phyloP scores from a whole-genome alignment of 2,888 invertebrate genomes.

The Argyresthia albistria region DNA sequence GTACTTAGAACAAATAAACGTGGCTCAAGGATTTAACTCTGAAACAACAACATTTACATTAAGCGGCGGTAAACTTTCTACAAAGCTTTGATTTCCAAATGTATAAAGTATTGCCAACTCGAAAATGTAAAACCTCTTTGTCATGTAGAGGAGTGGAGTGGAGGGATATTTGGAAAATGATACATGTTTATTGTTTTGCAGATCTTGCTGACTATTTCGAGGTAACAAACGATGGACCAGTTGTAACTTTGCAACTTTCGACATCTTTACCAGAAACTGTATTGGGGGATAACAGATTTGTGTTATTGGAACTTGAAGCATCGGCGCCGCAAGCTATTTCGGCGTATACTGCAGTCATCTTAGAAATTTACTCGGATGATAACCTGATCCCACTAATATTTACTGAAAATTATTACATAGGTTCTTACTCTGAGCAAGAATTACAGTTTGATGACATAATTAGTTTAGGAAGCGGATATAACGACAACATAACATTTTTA shows the following conservation, averaged over 20 bases:
- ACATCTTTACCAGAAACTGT: slow-evolving; percentile 16
- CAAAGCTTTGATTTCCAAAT: not conserved
- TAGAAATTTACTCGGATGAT: slow-evolving; percentile 12
- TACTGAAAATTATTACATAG: slow-evolving; percentile 20
- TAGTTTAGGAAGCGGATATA: slow-evolving; percentile 18
- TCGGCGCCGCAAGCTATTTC: slow-evolving; percentile 18
- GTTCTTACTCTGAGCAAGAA: slow-evolving; percentile 17
- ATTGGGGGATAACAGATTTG: slow-evolving; percentile 18
- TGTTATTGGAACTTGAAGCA: slow-evolving; percentile 22
- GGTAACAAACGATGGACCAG: slow-evolving; percentile 8
- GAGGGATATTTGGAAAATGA: not conserved
- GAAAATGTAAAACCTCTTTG: no score
- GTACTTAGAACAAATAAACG: not conserved
- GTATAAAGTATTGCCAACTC: not conserved
- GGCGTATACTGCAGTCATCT: slow-evolving; percentile 19
- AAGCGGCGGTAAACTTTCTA: not conserved
- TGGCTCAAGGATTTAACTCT: not conserved
- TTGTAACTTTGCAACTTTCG: slow-evolving; percentile 15
- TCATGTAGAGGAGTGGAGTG: no score
- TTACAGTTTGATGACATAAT: slow-evolving; percentile 18
- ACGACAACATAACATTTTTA: slow-evolving; percentile 17
- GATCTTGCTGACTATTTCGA: slow-evolving; percentile 20
- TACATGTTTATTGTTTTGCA: slow-evolving; percentile 11
- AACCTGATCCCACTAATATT: slow-evolving; percentile 7
- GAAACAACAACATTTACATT: not conserved